Evolutionary conservation across 1,140 invertebrate genomes (phyloP).

Genomic region (Metopolophium dirhodum): DNA sequence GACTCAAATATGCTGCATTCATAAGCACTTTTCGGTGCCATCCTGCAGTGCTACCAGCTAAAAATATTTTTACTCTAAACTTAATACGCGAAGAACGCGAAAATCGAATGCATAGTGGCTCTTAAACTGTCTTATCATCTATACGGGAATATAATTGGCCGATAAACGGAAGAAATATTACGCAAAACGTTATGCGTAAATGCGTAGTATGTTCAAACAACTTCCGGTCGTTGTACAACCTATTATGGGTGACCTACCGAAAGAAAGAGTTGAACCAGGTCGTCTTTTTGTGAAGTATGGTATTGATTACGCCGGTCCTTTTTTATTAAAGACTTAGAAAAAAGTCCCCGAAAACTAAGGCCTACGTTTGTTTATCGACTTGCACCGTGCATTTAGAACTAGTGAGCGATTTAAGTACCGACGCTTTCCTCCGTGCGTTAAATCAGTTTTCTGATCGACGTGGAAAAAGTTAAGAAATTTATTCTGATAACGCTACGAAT

Average conservation of each 20-base stretch:
- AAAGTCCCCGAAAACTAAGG: conserved; percentile 42
- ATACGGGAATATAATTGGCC: conserved; percentile 21
- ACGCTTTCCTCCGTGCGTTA: conserved; percentile 60
- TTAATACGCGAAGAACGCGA: background rate
- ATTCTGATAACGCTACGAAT: conserved; percentile 17
- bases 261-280: background rate
- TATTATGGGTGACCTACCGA: no score
- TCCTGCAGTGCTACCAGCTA: background rate
- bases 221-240: background rate
- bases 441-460: no score
- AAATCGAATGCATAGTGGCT: conserved; percentile 34
- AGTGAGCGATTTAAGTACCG: conserved; percentile 60
- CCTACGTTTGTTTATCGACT: conserved; percentile 60
- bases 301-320: conserved; percentile 59
- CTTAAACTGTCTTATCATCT: background rate
- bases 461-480: no score
- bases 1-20: background rate
- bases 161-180: background rate
- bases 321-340: conserved; percentile 58
- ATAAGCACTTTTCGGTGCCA: background rate
- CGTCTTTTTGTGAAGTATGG: conserved; percentile 58
- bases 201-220: conserved; percentile 11
- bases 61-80: no score
- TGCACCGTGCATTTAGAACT: conserved; percentile 63
- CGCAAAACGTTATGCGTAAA: background rate